phyloP scores from a whole-genome alignment of 2,113 vertebrate genomes.

The Sturnus vulgaris region DNA sequence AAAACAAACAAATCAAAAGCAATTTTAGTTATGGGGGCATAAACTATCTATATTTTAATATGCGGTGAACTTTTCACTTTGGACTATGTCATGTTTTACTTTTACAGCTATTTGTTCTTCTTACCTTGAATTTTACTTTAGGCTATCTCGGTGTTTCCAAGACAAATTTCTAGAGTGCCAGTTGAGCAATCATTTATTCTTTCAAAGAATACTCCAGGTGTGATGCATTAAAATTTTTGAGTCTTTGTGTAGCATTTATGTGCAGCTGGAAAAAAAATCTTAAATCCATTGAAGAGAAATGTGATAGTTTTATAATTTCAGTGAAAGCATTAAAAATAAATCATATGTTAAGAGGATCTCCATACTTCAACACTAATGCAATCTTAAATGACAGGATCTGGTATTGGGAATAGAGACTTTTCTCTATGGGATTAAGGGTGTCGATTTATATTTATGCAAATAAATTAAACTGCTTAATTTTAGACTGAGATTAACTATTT shows the following conservation, averaged over 20 bases:
- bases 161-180: not conserved
- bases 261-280: not conserved
- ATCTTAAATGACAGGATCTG: constrained; percentile 22
- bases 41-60: not conserved
- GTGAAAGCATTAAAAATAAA: constrained; percentile 43
- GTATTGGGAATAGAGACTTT: not conserved
- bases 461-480: constrained; percentile 40
- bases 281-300: not conserved
- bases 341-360: constrained; percentile 39
- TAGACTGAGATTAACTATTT: constrained; percentile 14
- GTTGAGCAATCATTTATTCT: not conserved
- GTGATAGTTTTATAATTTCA: not conserved
- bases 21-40: not conserved
- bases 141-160: not conserved
- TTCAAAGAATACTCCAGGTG: not conserved
- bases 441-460: constrained; percentile 33
- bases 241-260: not conserved
- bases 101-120: not conserved
- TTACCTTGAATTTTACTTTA: not conserved
- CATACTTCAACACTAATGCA: not conserved
- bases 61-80: not conserved
- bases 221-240: not conserved
- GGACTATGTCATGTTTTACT: not conserved
- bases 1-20: not conserved
- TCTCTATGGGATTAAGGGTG: constrained; percentile 25